Conservation (phyloP, 2,113 vertebrate genomes). For the Pteruthius melanotis region DNA sequence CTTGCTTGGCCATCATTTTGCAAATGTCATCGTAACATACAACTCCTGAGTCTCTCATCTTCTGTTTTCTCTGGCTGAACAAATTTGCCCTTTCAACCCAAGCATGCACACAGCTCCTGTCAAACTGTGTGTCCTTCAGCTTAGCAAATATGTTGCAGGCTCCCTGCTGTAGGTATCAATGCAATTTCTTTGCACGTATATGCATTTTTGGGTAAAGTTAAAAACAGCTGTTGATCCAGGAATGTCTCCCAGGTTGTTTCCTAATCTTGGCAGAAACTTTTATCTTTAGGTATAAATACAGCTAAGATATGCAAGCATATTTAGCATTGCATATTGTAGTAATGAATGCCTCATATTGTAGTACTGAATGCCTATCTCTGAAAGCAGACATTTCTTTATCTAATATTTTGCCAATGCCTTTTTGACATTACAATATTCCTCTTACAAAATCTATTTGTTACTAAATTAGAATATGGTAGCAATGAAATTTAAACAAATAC, state of each 20-base stretch:
- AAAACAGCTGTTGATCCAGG: neutral
- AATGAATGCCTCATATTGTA: neutral
- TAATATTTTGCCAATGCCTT: neutral
- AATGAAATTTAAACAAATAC: neutral
- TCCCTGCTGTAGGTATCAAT: neutral
- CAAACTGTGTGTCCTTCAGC: neutral
- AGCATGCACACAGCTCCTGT: neutral
- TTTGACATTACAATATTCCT: neutral
- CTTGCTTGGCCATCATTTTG: neutral
- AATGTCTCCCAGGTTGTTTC: neutral
- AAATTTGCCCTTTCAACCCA: neutral
- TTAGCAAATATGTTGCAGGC: neutral
- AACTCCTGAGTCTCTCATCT: neutral
- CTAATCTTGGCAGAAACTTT: neutral
- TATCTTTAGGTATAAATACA: neutral
- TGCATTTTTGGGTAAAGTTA: neutral
- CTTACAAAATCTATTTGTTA: neutral
- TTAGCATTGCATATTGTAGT: neutral
- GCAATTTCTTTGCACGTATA: neutral
- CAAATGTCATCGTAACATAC: neutral
- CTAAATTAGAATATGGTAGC: neutral
- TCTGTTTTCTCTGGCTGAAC: neutral
- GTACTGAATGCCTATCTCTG: neutral
- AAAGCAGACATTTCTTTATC: neutral
- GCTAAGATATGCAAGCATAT: neutral